Conservation (phyloP, 2,113 vertebrate species). For the Quiscalus mexicanus region DNA sequence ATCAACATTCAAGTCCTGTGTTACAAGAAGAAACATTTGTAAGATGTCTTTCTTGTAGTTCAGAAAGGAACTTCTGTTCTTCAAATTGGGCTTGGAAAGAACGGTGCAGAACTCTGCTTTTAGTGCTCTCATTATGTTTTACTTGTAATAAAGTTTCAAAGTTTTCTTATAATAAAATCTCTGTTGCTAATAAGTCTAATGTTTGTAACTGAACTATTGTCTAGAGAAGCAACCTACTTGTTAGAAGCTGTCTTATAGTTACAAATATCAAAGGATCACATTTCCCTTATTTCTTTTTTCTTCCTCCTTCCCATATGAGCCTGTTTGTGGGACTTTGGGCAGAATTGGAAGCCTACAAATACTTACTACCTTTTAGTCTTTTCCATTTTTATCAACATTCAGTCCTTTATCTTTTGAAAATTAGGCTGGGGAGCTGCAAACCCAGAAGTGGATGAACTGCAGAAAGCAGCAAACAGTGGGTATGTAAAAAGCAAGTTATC, state of each 20-base stretch:
- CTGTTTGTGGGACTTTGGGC: not conserved
- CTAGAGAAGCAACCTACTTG: not conserved
- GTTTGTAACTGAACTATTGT: not conserved
- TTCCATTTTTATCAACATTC: not conserved
- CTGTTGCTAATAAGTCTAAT: not conserved
- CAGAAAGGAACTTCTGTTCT: slow-evolving; percentile 7
- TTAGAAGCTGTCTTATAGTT: not conserved
- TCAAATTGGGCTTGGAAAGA: not conserved
- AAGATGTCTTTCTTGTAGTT: slow-evolving; percentile 17
- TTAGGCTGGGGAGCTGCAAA: slow-evolving; percentile 69
- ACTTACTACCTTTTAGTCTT: not conserved
- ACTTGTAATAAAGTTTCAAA: not conserved
- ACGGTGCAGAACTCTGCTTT: not conserved
- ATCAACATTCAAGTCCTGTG: slow-evolving; percentile 52
- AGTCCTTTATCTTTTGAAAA: slow-evolving; percentile 63
- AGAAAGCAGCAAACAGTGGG: slow-evolving; percentile 50
- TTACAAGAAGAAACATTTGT: slow-evolving; percentile 51
- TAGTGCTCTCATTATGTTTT: not conserved
- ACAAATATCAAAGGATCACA: not conserved
- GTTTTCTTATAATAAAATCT: not conserved
- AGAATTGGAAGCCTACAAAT: not conserved
- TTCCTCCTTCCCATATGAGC: not conserved
- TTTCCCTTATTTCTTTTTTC: not conserved
- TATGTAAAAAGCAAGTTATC: slow-evolving; percentile 56
- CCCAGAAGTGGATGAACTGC: slow-evolving; percentile 32